Evolutionary conservation across 2,888 invertebrate genomes (phyloP), one percentile per base, ranked within the genome.

Genomic region (Eilema sororculum): DNA sequence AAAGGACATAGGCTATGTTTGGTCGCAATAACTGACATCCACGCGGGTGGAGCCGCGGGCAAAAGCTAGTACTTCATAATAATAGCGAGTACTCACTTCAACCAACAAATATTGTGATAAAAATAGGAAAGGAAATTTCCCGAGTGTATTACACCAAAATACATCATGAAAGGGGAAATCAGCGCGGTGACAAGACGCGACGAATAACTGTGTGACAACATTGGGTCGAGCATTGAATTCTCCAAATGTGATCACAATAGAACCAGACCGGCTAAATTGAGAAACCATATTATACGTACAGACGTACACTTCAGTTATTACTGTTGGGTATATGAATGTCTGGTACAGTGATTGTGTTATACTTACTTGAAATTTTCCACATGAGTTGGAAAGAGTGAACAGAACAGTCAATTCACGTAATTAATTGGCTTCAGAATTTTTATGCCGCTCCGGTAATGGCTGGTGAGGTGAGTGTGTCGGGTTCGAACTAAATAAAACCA

Each of bases 151-250:
- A 60, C 37, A 62, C 67, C 56, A 57, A 71, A 76, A 71, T 68
- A 77, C 24, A 71, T 67, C 67, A 41, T 72, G 68, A 71, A 74
- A 70, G 62, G 68, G 57, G 56, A 71, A 72, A 74, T 69, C 68
- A 66, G 41, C 57, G 37, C 28, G 64, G 67, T 58, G 61, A 52
- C 16, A 57, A 69, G 63, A 28, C 46, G 25, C 59, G 33, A 58
- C 30, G 57, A 69, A 68, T 59, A 57, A 74, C 58, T 58, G 58
- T 25, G 66, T 28, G 73, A 69, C 65, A 67, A 59, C 41, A 30
- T 37, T 41, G 22, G 57, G 57, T 37, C 41, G 63, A 46, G 58
- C 69, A 67, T 69, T 72, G 62, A 73, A 71, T 78, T 33, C 57
- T 8, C 62, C 57, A 74, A 79, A 74, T 65, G 74, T 60, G 25